Evolutionary conservation across 1,140 invertebrate species (phyloP).

Genomic region (Ips nitidus): DNA sequence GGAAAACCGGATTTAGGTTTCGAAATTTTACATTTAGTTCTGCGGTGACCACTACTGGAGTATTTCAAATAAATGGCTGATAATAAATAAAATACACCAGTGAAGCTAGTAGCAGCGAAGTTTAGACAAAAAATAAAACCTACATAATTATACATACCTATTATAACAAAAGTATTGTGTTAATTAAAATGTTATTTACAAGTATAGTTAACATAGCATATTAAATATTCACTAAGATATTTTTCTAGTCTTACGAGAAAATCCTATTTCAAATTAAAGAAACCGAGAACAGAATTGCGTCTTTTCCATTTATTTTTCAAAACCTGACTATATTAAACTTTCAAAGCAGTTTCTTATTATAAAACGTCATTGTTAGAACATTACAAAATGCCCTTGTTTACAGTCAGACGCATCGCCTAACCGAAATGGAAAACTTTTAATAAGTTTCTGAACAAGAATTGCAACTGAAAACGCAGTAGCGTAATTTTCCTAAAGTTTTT

Average conservation of each 20-base stretch:
- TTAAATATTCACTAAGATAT: too few species aligned
- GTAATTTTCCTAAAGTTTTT: slow-evolving; percentile 29
- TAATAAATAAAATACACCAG: too few species aligned
- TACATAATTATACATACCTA: too few species aligned
- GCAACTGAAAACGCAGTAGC: neutral
- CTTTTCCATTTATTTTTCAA: neutral
- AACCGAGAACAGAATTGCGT: too few species aligned
- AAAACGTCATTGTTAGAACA: slow-evolving; percentile 1
- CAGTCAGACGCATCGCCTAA: slow-evolving; percentile 7
- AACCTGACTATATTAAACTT: neutral
- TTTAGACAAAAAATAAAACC: too few species aligned
- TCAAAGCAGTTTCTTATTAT: neutral
- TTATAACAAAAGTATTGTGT: too few species aligned
- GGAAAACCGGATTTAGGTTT: slow-evolving; percentile 1
- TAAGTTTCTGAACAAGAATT: slow-evolving; percentile 21
- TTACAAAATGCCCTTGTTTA: slow-evolving; percentile 5
- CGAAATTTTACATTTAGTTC: neutral
- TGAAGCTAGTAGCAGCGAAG: too few species aligned
- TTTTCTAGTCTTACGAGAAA: too few species aligned
- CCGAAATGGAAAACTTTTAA: slow-evolving; percentile 18
- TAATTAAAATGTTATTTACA: too few species aligned
- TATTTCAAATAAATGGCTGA: too few species aligned
- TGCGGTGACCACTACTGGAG: neutral
- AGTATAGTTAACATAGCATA: too few species aligned
- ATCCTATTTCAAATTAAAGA: too few species aligned